These are phyloP conservation scores for Ophioderma brevispina DNA, from an alignment of 35 echinoderm and acorn worm species.

Conservation along the genomic window DNA sequence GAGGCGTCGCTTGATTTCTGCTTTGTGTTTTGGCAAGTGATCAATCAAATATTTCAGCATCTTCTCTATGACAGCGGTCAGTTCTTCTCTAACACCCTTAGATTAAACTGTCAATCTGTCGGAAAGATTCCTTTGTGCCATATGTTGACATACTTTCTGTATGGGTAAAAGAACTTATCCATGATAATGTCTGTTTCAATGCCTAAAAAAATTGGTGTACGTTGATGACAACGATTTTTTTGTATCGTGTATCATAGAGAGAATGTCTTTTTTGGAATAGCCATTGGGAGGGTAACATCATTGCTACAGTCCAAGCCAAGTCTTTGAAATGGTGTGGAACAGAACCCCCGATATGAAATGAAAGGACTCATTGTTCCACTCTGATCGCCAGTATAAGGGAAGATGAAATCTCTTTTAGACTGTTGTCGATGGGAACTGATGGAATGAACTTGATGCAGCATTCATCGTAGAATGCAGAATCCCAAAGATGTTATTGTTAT, in stretches of 20 bases:
- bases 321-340: neutral
- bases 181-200: constrained; percentile 11
- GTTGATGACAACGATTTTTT: neutral
- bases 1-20: neutral
- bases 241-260: neutral
- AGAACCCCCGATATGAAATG: constrained; percentile 27
- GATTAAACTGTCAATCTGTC: constrained; percentile 18
- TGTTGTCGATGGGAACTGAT: neutral
- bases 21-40: neutral
- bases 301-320: constrained; percentile 18
- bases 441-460: constrained; percentile 22
- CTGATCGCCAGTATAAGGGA: neutral
- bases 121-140: neutral
- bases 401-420: constrained; percentile 10
- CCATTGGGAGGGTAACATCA: neutral
- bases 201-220: constrained; percentile 12
- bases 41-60: constrained; percentile 1
- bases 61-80: neutral
- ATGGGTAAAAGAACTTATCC: neutral
- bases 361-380: neutral
- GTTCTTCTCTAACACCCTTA: neutral
- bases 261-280: neutral
- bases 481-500: neutral
- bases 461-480: neutral
- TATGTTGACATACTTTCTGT: neutral